phyloP scores from a whole-genome alignment of 1,140 invertebrate genomes.

The Drosophila mauritiana region DNA sequence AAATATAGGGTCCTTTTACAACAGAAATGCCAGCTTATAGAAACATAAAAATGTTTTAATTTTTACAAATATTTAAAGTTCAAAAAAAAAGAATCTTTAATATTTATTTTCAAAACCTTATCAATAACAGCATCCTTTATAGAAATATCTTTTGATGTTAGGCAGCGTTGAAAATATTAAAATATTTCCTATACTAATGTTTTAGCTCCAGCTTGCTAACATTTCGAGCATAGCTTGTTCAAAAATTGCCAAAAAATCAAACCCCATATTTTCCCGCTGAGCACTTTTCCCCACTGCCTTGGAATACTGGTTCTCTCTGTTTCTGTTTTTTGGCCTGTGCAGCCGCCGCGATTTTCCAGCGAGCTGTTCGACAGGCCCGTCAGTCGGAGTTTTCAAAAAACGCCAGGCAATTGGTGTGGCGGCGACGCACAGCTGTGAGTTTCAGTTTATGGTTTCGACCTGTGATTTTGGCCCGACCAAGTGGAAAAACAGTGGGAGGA shows the following conservation, averaged over 20 bases:
- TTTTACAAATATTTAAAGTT: neutral
- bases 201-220: neutral
- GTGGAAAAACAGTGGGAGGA: conserved; percentile 2
- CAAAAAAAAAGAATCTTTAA: neutral
- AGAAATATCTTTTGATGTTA: neutral
- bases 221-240: neutral
- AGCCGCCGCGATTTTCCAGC: conserved; percentile 41
- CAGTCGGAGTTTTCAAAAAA: conserved; percentile 48
- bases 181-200: too few relatives aligned
- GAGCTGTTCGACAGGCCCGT: conserved; percentile 37
- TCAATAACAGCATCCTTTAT: neutral
- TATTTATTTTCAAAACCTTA: too few relatives aligned
- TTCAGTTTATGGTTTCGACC: neutral
- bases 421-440: conserved; percentile 42
- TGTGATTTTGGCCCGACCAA: conserved; percentile 1
- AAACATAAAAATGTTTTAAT: neutral
- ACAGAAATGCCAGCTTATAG: neutral
- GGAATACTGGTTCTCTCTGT: conserved; percentile 33
- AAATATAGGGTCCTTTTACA: neutral
- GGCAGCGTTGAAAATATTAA: neutral
- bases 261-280: conserved; percentile 39
- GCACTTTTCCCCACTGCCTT: conserved; percentile 22
- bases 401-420: conserved; percentile 40
- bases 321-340: conserved; percentile 38
- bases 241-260: conserved; percentile 6